Evolutionary conservation across 2,888 invertebrate genomes (phyloP), one percentile per base, ranked within the genome.

Genomic region (Hypolimnas misippus): DNA sequence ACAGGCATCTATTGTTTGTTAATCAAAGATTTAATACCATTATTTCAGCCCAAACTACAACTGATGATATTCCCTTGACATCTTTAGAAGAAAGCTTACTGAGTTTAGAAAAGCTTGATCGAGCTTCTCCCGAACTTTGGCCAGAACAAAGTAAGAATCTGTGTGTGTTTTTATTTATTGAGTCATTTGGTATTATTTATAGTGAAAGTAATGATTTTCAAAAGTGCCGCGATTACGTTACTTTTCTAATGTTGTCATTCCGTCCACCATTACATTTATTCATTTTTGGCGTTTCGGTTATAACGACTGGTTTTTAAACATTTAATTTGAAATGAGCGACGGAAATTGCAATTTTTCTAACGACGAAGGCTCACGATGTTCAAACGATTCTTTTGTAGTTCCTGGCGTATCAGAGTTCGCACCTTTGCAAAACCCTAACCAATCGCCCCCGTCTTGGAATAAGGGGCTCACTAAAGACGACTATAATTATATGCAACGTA

Each of bases 81-180:
- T 89, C 90, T 64, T 81, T 92, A 73, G 97, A 96, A 82, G 95
- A 96, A 79, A 96, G 95, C 81, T 93, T 98, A 64, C 92, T 97
- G 75, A 97, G 98, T 79, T 93, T 96, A 79, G 98, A 99, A 90
- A 97, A 97, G 82, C 90, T 99, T 74, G 98, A 98, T 86, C 94
- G 98, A 73, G 95, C 97, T n/a, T 98, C 98, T 1, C 98, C 98
- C 33, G 98, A 98, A 82, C 87, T 98, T 76, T 99, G 98, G 98
- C 98, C 98, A 21, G 98, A 98, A 87, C 96, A 97, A 92, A 96
- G 98, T 98, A 93, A 95, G 95, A 54, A 64, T 29, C 1, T 17
- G 50, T 51, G 12, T 54, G 33, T 61, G 49, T 50, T 60, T 65
- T 35, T 25, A 10, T 12, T 40, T 44, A 29, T 58, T 7, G 2